Percentiles rank a stretch among this genome's conserved stretches.
phyloP scores from a whole-genome alignment of 1,140 invertebrate genomes.

The Bombus polaris region DNA sequence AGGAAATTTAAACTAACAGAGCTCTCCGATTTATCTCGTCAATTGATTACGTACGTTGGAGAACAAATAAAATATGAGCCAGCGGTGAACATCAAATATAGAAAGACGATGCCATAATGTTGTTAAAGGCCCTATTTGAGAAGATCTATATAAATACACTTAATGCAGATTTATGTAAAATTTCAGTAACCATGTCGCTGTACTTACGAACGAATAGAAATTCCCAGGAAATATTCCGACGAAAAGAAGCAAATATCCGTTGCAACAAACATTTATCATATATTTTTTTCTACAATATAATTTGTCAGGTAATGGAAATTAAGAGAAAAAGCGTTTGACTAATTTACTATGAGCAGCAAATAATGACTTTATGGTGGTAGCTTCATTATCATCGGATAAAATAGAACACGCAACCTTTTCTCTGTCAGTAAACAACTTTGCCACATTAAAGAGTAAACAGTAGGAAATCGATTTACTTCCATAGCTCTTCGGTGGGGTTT shows the following conservation, averaged over 20 bases:
- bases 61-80: not conserved
- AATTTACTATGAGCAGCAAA: not conserved
- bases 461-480: not conserved
- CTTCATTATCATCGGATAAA: not conserved
- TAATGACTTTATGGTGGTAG: not conserved
- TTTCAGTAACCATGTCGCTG: not conserved
- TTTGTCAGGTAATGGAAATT: not conserved
- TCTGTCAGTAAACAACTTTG: not conserved
- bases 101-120: not conserved
- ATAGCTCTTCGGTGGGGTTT: not conserved
- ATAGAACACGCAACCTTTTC: not conserved
- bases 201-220: not conserved
- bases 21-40: conserved; percentile 7
- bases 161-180: not conserved
- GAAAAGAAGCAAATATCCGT: not conserved
- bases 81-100: not conserved
- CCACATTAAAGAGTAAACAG: not conserved
- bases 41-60: not conserved
- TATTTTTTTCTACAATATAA: no score
- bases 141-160: no score
- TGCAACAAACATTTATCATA: not conserved
- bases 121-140: no score
- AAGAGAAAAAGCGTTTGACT: not conserved
- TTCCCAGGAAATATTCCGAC: no score
- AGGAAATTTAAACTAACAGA: not conserved